Percentiles rank a stretch among this genome's conserved stretches.
These are phyloP conservation scores for Clarias laeviceps DNA, from an alignment of 2,797 vertebrate genomes.

Conservation along the genomic window DNA sequence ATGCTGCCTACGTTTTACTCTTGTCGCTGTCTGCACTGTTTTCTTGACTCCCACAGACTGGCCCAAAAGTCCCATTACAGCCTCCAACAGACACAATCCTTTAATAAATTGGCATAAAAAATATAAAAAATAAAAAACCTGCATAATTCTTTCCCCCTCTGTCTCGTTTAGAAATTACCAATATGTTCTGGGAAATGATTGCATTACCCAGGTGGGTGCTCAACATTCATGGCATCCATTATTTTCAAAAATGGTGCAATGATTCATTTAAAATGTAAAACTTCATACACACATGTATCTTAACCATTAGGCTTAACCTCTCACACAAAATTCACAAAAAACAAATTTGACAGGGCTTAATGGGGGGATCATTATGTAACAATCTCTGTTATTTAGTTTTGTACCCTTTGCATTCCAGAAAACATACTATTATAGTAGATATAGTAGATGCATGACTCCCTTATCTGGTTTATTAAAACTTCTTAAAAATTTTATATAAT, in stretches of 20 bases:
- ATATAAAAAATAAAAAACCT: neutral
- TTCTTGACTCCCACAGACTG: slow-evolving; percentile 39
- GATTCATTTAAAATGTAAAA: slow-evolving; percentile 14
- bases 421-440: slow-evolving; percentile 3
- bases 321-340: neutral
- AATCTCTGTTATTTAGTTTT: neutral
- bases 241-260: slow-evolving; percentile 4
- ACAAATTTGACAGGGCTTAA: neutral
- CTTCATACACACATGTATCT: slow-evolving; percentile 10
- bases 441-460: neutral
- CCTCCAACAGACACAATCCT: slow-evolving; percentile 18
- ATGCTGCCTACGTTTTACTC: slow-evolving; percentile 18
- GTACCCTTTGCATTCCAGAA: neutral
- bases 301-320: neutral
- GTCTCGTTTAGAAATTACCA: neutral
- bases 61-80: slow-evolving; percentile 32
- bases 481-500: slow-evolving; percentile 3
- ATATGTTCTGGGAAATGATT: slow-evolving; percentile 9
- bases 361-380: neutral
- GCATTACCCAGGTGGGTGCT: slow-evolving; percentile 37
- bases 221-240: neutral
- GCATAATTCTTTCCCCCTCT: slow-evolving; percentile 12
- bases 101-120: slow-evolving; percentile 30
- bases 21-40: slow-evolving; percentile 23
- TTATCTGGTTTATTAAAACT: slow-evolving; percentile 27